Evolutionary conservation across 2,797 vertebrate species (phyloP).

Genomic region (Lithobates sylvaticus): DNA sequence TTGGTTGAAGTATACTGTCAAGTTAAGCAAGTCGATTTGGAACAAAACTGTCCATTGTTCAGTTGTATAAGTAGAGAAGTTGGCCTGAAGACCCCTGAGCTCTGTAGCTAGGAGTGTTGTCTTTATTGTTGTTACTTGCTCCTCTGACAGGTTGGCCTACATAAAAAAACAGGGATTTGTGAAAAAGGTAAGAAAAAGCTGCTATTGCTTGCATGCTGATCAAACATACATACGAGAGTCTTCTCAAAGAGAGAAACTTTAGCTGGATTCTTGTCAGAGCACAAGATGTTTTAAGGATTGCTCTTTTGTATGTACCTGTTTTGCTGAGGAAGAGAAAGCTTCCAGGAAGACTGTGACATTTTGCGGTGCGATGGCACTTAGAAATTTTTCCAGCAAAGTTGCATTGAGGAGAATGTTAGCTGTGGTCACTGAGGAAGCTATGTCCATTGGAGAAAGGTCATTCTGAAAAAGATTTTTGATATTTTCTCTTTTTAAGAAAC

Average conservation of each 20-base stretch:
- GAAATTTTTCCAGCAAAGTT: not conserved
- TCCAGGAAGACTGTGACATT: conserved; percentile 16
- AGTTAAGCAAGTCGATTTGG: not conserved
- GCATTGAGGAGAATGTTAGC: not conserved
- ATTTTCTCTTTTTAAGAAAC: not conserved
- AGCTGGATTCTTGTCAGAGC: not conserved
- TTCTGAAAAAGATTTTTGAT: not conserved
- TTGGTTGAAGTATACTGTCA: conserved; percentile 19
- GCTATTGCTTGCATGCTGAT: too few species aligned
- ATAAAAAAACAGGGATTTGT: not conserved
- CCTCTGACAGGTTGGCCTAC: conserved; percentile 7
- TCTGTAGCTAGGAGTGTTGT: not conserved
- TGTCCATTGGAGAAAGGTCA: not conserved
- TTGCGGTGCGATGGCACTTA: not conserved
- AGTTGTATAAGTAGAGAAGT: not conserved
- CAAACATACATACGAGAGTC: too few species aligned
- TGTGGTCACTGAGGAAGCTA: not conserved
- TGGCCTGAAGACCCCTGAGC: not conserved
- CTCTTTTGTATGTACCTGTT: not conserved
- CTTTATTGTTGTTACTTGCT: not conserved
- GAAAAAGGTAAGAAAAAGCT: too few species aligned
- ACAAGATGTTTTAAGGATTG: too few species aligned
- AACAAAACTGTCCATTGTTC: conserved; percentile 13
- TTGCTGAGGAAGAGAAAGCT: not conserved
- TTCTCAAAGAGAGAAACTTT: not conserved